phyloP scores from a whole-genome alignment of 2,888 invertebrate species.

The Aspidiotus rigidus region DNA sequence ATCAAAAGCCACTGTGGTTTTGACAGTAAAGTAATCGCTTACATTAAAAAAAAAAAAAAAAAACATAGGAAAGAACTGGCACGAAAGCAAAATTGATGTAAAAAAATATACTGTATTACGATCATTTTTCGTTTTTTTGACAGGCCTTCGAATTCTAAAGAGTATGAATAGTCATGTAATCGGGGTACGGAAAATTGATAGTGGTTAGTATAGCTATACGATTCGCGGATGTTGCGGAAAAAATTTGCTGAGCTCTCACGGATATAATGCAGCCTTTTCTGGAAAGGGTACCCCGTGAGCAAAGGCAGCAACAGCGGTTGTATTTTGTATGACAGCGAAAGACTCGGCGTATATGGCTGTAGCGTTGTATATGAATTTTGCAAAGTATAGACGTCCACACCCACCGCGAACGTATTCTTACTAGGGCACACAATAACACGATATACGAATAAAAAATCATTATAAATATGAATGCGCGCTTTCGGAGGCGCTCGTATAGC shows the following conservation, averaged over 20 bases:
- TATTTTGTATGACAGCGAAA: not conserved
- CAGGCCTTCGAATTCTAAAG: conserved; percentile 18
- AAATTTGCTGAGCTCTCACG: too few species aligned
- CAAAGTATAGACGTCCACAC: not conserved
- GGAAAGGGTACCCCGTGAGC: not conserved
- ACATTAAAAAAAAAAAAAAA: too few species aligned
- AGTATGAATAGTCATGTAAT: not conserved
- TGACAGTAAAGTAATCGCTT: too few species aligned
- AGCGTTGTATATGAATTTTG: not conserved
- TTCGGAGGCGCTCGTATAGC: not conserved
- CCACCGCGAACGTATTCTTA: not conserved
- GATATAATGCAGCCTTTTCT: not conserved
- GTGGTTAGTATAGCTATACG: conserved; percentile 4
- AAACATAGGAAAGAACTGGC: too few species aligned
- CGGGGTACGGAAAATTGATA: conserved; percentile 8
- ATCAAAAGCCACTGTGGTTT: too few species aligned
- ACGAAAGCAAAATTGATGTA: too few species aligned
- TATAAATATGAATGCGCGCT: not conserved
- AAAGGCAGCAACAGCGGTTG: not conserved
- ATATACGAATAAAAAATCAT: not conserved
- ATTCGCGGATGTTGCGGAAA: not conserved
- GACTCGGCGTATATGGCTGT: not conserved
- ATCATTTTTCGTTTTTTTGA: conserved; percentile 24
- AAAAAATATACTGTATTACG: too few species aligned
- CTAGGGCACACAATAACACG: not conserved